Evolutionary conservation across 2,888 invertebrate genomes (phyloP), one percentile per base, ranked within the genome.

Genomic region (Rhyacophila evoluta): DNA sequence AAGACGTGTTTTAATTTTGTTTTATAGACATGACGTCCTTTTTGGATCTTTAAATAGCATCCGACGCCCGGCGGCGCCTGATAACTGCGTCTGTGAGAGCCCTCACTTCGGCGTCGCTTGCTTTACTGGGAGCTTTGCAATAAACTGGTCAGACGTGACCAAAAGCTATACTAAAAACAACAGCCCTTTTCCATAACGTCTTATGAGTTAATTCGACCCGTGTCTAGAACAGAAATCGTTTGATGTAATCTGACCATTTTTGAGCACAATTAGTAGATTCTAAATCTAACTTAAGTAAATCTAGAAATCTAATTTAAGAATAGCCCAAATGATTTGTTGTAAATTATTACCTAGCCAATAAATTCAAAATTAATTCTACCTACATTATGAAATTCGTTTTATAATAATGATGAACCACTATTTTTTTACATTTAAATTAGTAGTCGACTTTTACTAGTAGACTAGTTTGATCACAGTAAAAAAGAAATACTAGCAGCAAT

Each of bases 201-300:
- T 55, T 55, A 55, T 55, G 55, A 55, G 55, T 25, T 25, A 55
- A 55, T 55, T 55, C 55, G 55, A 55, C 55, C 55, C 55, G 19
- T 25, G 55, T 55, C 55, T 55, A 12, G 6, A 55, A 55, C 55
- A 41, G 41, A 41, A 19, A 41, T 41, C 41, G 19, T 41, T 41
- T 25, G 55, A 55, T 8, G 19, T 55, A 55, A 25, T 6, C 19
- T 8, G 25, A 10, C 8, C 1, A 6, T 25, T 55, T 55, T 55
- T 55, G 15, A 8, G 19, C 19, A 55, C 25, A 19, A 8, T 10
- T 10, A 19, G 15, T 55, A 10, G 8, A 12, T 19, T n/a, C n/a
- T n/a, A n/a, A n/a, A n/a, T n/a, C n/a, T n/a, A n/a, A n/a, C n/a
- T n/a, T n/a, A n/a, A n/a, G n/a, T n/a, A n/a, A n/a, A n/a, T n/a